Base-by-base conservation (phyloP, 2,113 vertebrate species). In the Brienomyrus brachyistius region DNA sequence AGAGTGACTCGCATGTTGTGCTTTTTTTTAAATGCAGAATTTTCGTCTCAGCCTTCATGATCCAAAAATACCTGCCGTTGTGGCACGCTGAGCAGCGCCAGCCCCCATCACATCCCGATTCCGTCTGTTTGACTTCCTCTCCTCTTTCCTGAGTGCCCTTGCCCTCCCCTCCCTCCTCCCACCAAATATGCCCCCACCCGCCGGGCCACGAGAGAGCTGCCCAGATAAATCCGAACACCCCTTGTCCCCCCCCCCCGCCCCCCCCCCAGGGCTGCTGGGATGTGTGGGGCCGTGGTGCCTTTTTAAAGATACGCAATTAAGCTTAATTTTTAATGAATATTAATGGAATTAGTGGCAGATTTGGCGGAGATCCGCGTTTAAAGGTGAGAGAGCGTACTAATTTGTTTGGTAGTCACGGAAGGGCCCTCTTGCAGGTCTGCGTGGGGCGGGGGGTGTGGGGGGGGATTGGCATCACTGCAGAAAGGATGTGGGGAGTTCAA, bases 311-410 rank as follows among this genome's bases (percentile, higher is more conserved):
- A 89, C 43, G 92, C 95, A 96, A 95, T 96, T 96, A 96, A 94
- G 94, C 95, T 95, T 96, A 96, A 96, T 96, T 95, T 96, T 96
- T 96, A 96, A 96, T 96, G 95, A 96, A 96, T 96, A 96, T 96
- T 96, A 95, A 96, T 96, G 94, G 93, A 91, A 95, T 96, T 96
- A 96, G 93, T 86, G 91, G 95, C 93, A 95, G 93, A 96, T 95
- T 95, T 95, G 90, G 93, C 93, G 91, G 93, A 94, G 95, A 95
- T 95, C 93, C 94, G 94, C 95, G 94, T 95, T 94, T 92, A 92
- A 93, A 95, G 92, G 94, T 95, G 93, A 92, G 91, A 91, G 91
- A 91, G 50, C 92, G 92, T n/a, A 94, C 92, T 95, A 94, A 95
- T 95, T 96, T 91, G 95, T 96, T 95, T 95, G 94, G 91, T 95